Conservation (phyloP, 2,888 invertebrate genomes). For the Steinernema carpocapsae region DNA sequence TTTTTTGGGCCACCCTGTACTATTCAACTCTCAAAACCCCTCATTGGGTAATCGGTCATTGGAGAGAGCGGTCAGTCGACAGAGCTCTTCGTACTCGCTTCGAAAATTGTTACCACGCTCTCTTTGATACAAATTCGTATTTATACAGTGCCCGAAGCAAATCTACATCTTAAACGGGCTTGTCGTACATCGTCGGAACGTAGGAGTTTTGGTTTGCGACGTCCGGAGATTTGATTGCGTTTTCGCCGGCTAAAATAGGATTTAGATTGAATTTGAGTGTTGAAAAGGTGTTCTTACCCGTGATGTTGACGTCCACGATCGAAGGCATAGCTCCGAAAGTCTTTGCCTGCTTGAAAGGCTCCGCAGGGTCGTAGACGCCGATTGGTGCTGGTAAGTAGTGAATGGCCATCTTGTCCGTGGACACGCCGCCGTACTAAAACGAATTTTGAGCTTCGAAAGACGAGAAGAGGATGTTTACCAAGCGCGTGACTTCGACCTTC, state of each 20-base stretch:
- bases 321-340: background rate
- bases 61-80: too few species aligned
- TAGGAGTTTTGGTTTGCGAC: slow-evolving; percentile 16
- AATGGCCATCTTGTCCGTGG: slow-evolving; percentile 15
- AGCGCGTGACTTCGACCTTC: slow-evolving; percentile 7
- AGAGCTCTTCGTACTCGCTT: too few species aligned
- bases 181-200: slow-evolving; percentile 2
- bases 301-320: background rate
- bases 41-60: too few species aligned
- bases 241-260: background rate
- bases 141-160: background rate
- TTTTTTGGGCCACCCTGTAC: too few species aligned
- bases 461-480: background rate
- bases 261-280: background rate
- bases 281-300: background rate
- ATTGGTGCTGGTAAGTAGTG: slow-evolving; percentile 6
- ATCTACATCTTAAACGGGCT: background rate
- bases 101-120: too few species aligned
- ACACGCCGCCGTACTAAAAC: slow-evolving; percentile 15
- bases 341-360: slow-evolving; percentile 10
- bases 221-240: background rate
- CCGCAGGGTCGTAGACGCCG: slow-evolving; percentile 22
- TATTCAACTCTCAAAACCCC: too few species aligned
- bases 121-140: background rate
- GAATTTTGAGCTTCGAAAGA: background rate